These are phyloP conservation scores for Seriola rivoliana DNA, from an alignment of 2,113 vertebrate genomes.

Conservation along the genomic window DNA sequence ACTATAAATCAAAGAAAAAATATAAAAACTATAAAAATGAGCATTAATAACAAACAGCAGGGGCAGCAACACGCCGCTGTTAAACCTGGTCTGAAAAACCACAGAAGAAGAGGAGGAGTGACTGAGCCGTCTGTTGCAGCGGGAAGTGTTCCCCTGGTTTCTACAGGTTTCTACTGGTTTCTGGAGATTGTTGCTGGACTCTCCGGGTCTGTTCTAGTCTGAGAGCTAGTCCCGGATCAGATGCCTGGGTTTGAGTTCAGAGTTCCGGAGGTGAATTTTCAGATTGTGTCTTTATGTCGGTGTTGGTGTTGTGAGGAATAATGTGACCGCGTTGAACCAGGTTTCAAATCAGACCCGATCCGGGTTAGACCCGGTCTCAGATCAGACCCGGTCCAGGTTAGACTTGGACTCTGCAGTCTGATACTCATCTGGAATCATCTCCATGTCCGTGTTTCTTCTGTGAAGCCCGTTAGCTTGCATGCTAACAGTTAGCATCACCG, in stretches of 20 bases:
- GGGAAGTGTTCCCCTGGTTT: background rate
- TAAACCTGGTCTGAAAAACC: too few relatives aligned
- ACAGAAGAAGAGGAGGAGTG: background rate
- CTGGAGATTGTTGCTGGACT: background rate
- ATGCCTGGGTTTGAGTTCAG: conserved; percentile 53
- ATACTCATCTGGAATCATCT: too few relatives aligned
- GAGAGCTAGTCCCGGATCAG: background rate
- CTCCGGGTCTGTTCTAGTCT: background rate
- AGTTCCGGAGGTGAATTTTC: conserved; percentile 38
- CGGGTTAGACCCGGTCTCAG: background rate
- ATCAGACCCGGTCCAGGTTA: background rate
- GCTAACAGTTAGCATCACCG: conserved; percentile 12
- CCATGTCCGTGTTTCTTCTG: background rate
- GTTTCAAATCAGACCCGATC: background rate
- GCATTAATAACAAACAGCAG: too few relatives aligned
- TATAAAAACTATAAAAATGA: too few relatives aligned
- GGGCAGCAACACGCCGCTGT: too few relatives aligned
- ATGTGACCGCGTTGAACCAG: background rate
- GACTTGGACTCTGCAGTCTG: too few relatives aligned
- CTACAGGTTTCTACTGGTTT: background rate
- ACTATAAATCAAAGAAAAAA: too few relatives aligned
- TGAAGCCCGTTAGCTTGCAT: conserved; percentile 2
- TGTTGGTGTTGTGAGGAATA: background rate
- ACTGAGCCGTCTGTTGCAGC: background rate
- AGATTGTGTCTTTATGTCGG: background rate